These are phyloP conservation scores for Megalurothrips usitatus DNA, from an alignment of 2,888 invertebrate genomes.

Conservation along the genomic window DNA sequence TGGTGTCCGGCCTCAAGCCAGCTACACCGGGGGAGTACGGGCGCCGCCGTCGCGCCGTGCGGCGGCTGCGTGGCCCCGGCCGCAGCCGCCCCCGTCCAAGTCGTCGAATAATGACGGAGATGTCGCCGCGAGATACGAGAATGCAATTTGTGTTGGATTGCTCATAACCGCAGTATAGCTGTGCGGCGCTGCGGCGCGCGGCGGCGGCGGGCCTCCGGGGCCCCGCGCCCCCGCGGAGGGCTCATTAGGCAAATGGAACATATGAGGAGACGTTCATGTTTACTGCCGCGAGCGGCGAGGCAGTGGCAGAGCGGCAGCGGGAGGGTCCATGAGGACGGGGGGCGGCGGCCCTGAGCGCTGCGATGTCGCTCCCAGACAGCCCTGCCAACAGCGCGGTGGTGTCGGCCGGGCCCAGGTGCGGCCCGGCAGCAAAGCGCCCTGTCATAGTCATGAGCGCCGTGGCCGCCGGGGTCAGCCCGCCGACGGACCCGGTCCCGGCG, in stretches of 20 bases:
- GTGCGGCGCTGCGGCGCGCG: background rate
- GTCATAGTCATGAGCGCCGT: too few relatives aligned
- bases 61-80: too few relatives aligned
- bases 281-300: background rate
- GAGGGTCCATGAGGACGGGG: background rate
- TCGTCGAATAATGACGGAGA: constrained; percentile 21
- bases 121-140: constrained; percentile 11
- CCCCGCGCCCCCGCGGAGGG: background rate
- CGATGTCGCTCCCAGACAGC: too few relatives aligned
- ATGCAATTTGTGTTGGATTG: constrained; percentile 14
- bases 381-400: too few relatives aligned
- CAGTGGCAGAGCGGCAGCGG: background rate
- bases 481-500: too few relatives aligned
- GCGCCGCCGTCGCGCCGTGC: too few relatives aligned
- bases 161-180: background rate
- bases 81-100: background rate
- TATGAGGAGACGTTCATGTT: constrained; percentile 11
- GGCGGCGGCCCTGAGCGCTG: background rate
- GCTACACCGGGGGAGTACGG: too few relatives aligned
- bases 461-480: too few relatives aligned
- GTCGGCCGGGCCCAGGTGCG: too few relatives aligned
- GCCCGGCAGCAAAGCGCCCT: too few relatives aligned
- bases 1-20: too few relatives aligned
- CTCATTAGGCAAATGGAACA: constrained; percentile 11
- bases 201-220: background rate